Percentiles rank a stretch among this genome's conserved stretches.
Conservation (phyloP, 2,797 vertebrate species). For the Peromyscus aztecus region DNA sequence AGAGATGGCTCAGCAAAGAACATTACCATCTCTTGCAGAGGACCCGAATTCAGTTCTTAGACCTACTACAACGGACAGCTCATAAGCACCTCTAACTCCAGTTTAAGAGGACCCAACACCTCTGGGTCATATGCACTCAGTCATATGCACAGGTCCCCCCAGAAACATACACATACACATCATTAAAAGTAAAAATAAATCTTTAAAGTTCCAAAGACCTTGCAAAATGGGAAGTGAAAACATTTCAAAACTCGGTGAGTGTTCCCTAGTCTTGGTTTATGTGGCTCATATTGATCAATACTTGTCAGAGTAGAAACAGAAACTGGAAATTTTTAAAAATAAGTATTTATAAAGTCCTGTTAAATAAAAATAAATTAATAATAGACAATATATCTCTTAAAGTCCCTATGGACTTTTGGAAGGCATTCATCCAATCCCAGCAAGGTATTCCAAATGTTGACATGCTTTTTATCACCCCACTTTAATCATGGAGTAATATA, state of each 20-base stretch:
- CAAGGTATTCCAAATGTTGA: not conserved
- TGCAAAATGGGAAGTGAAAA: not conserved
- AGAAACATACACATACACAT: not conserved
- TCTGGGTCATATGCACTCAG: not conserved
- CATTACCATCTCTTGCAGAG: not conserved
- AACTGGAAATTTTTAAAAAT: not conserved
- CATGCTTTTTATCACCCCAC: not conserved
- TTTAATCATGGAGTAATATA: not conserved
- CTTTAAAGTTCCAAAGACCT: not conserved
- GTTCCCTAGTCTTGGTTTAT: not conserved
- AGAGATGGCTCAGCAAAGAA: not conserved
- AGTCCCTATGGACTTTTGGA: not conserved
- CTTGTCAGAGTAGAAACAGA: conserved; percentile 6
- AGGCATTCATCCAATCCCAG: not conserved
- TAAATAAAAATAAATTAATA: not conserved
- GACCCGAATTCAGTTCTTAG: not conserved
- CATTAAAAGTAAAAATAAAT: not conserved
- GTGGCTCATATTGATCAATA: not conserved
- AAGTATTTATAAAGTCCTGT: not conserved
- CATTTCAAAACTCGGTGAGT: not conserved
- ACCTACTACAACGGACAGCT: not conserved
- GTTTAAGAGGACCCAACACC: not conserved
- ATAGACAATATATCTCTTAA: not conserved
- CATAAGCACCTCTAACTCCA: not conserved
- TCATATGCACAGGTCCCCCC: not conserved